Percentiles rank a stretch among this genome's conserved stretches.
phyloP scores from a whole-genome alignment of 2,113 vertebrate genomes.

The Rhegmatorhina hoffmannsi region DNA sequence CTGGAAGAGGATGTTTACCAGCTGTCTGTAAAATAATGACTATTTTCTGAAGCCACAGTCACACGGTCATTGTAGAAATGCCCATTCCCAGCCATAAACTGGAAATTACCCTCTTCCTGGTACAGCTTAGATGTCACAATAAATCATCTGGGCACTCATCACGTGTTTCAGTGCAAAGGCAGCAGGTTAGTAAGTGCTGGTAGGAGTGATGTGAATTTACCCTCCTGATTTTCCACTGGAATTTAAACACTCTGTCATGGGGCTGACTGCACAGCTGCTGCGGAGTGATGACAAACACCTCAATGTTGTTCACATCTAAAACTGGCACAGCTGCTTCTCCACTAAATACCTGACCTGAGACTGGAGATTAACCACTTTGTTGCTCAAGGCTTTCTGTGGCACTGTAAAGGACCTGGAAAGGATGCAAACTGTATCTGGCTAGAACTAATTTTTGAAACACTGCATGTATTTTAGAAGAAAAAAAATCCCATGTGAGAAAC shows the following conservation, averaged over 20 bases:
- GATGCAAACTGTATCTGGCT: background rate
- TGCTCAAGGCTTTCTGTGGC: background rate
- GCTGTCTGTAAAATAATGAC: constrained; percentile 2
- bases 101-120: constrained; percentile 48
- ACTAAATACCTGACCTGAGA: background rate
- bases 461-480: background rate
- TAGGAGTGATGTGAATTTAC: background rate
- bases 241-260: background rate
- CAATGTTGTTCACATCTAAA: background rate
- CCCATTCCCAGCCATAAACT: background rate
- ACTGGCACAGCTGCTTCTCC: background rate
- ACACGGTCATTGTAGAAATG: background rate
- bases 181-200: background rate
- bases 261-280: background rate
- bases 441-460: background rate
- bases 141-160: background rate
- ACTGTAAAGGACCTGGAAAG: background rate
- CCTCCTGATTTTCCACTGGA: background rate
- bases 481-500: background rate
- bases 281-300: background rate
- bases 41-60: constrained; percentile 2
- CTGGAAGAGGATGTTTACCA: constrained; percentile 34
- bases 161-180: background rate
- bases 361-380: background rate
- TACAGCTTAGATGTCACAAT: background rate